These are phyloP conservation scores for Miichthys miiuy DNA, from an alignment of 2,797 vertebrate species.

Conservation along the genomic window DNA sequence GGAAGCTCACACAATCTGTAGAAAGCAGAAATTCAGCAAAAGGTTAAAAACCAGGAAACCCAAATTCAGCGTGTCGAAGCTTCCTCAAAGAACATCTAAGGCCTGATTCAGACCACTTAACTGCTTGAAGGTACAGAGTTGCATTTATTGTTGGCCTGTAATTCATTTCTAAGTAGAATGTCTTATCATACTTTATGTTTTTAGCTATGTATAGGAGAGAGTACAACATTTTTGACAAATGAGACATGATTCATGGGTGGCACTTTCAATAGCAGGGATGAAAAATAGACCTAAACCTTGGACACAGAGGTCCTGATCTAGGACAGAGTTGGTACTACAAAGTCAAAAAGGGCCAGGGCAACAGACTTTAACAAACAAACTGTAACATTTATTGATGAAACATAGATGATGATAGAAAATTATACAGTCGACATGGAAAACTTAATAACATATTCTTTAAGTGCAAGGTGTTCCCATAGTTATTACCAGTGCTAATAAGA, in stretches of 20 bases:
- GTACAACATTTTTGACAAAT: background rate
- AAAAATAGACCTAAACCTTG: background rate
- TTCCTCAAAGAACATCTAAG: background rate
- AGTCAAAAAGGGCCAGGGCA: background rate
- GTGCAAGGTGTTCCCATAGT: background rate
- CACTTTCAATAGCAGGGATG: background rate
- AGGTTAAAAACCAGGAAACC: background rate
- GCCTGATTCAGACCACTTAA: no score
- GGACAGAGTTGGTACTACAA: background rate
- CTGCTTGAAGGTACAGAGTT: background rate
- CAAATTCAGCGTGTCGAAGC: background rate
- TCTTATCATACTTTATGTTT: background rate
- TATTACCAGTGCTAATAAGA: no score
- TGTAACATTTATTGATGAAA: background rate
- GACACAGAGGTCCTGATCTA: background rate
- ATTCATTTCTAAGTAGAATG: background rate
- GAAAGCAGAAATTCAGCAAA: constrained; percentile 3
- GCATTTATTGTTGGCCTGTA: background rate
- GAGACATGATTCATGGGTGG: background rate
- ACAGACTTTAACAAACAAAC: background rate
- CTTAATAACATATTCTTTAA: background rate
- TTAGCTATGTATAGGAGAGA: background rate
- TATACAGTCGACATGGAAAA: background rate
- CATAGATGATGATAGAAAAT: no score
- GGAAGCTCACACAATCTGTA: constrained; percentile 61